These are phyloP conservation scores for Crotalus viridis DNA, from an alignment of 2,113 vertebrate species.

Conservation along the genomic window DNA sequence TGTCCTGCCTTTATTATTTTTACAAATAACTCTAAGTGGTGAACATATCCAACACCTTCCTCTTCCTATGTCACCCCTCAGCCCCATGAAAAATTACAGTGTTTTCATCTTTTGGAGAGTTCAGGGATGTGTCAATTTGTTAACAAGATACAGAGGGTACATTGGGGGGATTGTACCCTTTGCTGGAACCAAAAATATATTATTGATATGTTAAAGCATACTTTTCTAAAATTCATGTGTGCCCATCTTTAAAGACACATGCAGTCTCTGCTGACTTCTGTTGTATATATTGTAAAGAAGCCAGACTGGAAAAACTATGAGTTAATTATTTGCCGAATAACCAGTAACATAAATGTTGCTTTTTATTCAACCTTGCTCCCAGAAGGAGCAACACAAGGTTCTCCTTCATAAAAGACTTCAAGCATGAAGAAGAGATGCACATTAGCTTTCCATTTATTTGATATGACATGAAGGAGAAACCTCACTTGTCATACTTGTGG, in stretches of 20 bases:
- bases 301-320: background rate
- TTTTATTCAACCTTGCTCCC: background rate
- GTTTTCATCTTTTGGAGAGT: background rate
- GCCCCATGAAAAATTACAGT: background rate
- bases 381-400: background rate
- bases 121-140: background rate
- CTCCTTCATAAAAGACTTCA: background rate
- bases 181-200: background rate
- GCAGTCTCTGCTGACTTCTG: background rate
- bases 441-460: background rate
- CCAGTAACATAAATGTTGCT: background rate
- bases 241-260: background rate
- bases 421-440: background rate
- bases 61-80: background rate
- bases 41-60: background rate
- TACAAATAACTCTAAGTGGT: too few species aligned
- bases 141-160: background rate
- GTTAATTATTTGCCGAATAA: background rate
- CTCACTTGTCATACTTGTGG: background rate
- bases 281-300: background rate
- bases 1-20: too few species aligned
- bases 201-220: background rate
- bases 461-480: background rate
- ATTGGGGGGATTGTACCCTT: background rate
- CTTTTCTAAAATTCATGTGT: background rate